These are phyloP conservation scores for Colossoma macropomum DNA, from an alignment of 2,113 vertebrate genomes.

Conservation along the genomic window DNA sequence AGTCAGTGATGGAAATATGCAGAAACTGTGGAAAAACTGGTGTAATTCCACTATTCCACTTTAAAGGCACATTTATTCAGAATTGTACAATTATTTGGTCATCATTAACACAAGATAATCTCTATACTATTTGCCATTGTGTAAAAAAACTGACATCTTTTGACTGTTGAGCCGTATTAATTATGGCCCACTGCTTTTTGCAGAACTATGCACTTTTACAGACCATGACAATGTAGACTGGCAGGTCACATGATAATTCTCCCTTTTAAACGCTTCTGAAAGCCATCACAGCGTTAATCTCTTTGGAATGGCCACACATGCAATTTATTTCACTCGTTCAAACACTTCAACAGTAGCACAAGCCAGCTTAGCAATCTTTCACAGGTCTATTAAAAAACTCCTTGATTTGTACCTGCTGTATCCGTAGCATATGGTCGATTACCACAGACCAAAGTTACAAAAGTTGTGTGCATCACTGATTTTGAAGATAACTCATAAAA, in stretches of 20 bases:
- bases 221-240: constrained; percentile 24
- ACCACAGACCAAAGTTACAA: too few relatives aligned
- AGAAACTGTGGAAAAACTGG: background rate
- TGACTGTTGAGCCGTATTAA: constrained; percentile 4
- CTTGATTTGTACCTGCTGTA: too few relatives aligned
- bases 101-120: background rate
- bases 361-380: too few relatives aligned
- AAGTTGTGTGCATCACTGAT: too few relatives aligned
- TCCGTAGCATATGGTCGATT: too few relatives aligned
- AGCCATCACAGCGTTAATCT: constrained; percentile 32
- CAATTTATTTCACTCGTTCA: background rate
- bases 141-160: background rate
- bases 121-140: background rate
- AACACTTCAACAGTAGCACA: background rate
- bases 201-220: background rate
- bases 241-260: constrained; percentile 26
- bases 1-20: too few relatives aligned
- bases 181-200: background rate
- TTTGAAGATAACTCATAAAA: too few relatives aligned
- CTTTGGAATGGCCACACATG: background rate
- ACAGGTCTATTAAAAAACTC: too few relatives aligned
- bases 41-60: too few relatives aligned
- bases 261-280: constrained; percentile 30
- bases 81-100: background rate
- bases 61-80: background rate